These are phyloP conservation scores for Bolinopsis microptera DNA, from an alignment of 37 sponge, comb jelly and placozoan species.

Conservation along the genomic window DNA sequence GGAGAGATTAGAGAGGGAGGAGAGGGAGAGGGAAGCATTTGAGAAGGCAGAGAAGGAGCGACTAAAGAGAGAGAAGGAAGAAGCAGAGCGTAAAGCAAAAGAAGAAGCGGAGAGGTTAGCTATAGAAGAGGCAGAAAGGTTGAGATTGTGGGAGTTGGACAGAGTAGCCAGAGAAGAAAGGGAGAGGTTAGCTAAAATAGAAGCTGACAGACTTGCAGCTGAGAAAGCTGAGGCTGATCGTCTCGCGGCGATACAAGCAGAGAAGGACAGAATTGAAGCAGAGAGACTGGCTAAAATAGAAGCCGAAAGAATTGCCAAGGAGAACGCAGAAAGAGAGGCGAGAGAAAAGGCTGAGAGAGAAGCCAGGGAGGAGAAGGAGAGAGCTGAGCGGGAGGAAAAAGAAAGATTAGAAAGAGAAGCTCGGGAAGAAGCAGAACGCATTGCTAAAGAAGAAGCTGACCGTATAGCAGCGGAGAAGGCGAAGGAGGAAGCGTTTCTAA, in stretches of 20 bases:
- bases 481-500: not conserved
- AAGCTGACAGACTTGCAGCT: not conserved
- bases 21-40: not conserved
- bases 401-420: not conserved
- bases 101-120: conserved; percentile 19
- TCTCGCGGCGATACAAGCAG: not conserved
- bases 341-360: conserved; percentile 21
- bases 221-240: conserved; percentile 44
- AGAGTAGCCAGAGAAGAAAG: conserved; percentile 43
- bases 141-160: not conserved
- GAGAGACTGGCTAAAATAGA: not conserved
- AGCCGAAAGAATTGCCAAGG: conserved; percentile 34
- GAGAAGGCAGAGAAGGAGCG: conserved; percentile 12
- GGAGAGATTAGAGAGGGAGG: conserved; percentile 2
- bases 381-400: not conserved
- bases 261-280: conserved; percentile 24
- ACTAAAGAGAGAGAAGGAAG: conserved; percentile 10
- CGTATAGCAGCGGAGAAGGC: conserved; percentile 24
- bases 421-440: not conserved
- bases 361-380: conserved; percentile 34
- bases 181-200: not conserved
- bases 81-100: conserved; percentile 13
- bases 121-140: not conserved
- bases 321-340: conserved; percentile 1
- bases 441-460: conserved; percentile 45